These are phyloP conservation scores for Piprites chloris DNA, from an alignment of 2,113 vertebrate genomes.

Conservation along the genomic window DNA sequence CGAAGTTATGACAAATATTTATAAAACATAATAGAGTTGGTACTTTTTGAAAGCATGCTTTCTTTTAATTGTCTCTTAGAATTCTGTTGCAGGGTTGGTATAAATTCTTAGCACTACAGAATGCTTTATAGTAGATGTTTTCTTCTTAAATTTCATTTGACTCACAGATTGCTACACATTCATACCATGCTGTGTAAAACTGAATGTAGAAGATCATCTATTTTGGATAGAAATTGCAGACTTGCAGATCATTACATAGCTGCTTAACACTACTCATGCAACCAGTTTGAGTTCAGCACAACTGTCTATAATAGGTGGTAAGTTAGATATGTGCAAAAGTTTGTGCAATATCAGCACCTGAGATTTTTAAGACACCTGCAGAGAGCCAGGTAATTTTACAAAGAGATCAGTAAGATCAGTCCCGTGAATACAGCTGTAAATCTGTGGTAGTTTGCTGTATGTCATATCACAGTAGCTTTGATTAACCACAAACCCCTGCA, in stretches of 20 bases:
- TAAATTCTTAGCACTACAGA: not conserved
- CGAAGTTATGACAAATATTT: not conserved
- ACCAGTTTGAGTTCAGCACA: not conserved
- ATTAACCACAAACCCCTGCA: slow-evolving; percentile 4
- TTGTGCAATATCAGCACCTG: not conserved
- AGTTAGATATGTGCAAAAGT: not conserved
- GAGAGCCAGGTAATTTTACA: not conserved
- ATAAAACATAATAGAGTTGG: not conserved
- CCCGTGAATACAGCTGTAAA: not conserved
- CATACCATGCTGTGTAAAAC: not conserved
- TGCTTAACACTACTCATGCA: not conserved
- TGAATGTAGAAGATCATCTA: not conserved
- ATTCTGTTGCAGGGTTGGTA: not conserved
- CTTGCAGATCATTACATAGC: not conserved
- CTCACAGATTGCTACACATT: not conserved
- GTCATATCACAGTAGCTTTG: not conserved
- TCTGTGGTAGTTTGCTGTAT: not conserved
- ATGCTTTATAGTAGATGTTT: not conserved
- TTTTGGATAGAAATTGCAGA: not conserved
- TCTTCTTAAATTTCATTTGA: not conserved
- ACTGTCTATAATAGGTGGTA: not conserved
- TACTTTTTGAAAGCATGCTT: not conserved
- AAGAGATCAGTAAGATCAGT: not conserved
- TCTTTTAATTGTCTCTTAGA: not conserved
- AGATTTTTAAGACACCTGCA: not conserved